Base-by-base conservation (phyloP, 2,797 vertebrate genomes). In the Gymnocypris eckloni region DNA sequence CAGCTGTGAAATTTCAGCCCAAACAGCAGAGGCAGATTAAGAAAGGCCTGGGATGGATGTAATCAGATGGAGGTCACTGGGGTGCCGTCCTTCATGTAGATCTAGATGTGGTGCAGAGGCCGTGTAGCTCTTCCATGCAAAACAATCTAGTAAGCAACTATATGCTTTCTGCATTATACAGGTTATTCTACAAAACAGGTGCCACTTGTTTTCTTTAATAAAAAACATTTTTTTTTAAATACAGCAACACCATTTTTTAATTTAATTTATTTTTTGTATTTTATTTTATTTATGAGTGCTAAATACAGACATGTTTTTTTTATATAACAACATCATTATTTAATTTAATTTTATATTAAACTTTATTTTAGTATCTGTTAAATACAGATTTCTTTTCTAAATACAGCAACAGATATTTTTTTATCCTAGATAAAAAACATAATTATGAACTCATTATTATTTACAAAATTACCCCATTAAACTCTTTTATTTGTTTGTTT, bases 1-100 rank as follows among this genome's bases (percentile, higher is more conserved):
- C 87, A 85, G 80, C 82, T 39, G 54, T 82, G 80, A 88, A 86
- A 89, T 77, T 54, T 81, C 85, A 82, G 67, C 48, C 54, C 43
- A 75, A 76, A 84, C 50, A 82, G 43, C 39, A 75, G 54, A 66
- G 69, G 43, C 39, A 48, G 61, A 52, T 81, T 73, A 64, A 88
- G 39, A 90, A 85, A 77, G 39, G 48, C 83, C 43, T 69, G 70
- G 54, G 54, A 77, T 80, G 33, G 61, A 83, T 54, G 59, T 43
- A 81, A 75, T 75, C 73, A 64, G 43, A 70, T 69, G 33, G 50
- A 81, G 78, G 71, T 81, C 72, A 71, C 3, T 13, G 22, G 39
- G 50, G 64, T 52, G 6, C 52, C 4, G 13, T 77, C 33, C 52
- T 64, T 50, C 22, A 70, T 50, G 22, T 52, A 69, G 48, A 78